These are phyloP conservation scores for Pangasianodon gigas DNA, from an alignment of 2,113 vertebrate species.

Conservation along the genomic window DNA sequence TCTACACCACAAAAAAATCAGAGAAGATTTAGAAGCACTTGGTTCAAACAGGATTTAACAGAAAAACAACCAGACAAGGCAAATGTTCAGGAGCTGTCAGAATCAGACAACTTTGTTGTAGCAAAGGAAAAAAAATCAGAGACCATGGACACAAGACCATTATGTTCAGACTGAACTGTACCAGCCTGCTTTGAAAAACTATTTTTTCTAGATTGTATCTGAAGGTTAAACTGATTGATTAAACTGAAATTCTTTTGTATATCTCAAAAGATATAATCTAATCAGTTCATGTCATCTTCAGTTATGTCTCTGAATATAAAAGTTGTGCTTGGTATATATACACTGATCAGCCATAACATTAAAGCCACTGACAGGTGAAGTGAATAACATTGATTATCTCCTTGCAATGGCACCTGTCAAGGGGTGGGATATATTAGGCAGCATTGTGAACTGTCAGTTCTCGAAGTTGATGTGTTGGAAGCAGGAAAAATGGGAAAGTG, in stretches of 20 bases:
- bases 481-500: too few species aligned
- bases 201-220: background rate
- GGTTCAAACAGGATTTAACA: background rate
- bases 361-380: too few species aligned
- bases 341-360: too few species aligned
- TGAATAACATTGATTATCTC: too few species aligned
- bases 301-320: background rate
- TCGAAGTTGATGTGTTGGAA: too few species aligned
- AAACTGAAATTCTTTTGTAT: background rate
- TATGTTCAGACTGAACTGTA: background rate
- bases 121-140: background rate
- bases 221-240: background rate
- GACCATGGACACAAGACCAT: background rate
- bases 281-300: background rate
- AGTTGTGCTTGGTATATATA: too few species aligned
- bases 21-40: background rate
- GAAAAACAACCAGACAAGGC: too few species aligned
- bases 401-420: too few species aligned
- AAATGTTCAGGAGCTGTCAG: background rate
- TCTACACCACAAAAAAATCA: background rate
- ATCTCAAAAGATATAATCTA: background rate
- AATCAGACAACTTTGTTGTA: background rate
- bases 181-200: background rate
- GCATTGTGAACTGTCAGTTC: too few species aligned
- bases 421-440: too few species aligned